phyloP scores from a whole-genome alignment of 2,113 vertebrate species.

The Arenaria interpres region DNA sequence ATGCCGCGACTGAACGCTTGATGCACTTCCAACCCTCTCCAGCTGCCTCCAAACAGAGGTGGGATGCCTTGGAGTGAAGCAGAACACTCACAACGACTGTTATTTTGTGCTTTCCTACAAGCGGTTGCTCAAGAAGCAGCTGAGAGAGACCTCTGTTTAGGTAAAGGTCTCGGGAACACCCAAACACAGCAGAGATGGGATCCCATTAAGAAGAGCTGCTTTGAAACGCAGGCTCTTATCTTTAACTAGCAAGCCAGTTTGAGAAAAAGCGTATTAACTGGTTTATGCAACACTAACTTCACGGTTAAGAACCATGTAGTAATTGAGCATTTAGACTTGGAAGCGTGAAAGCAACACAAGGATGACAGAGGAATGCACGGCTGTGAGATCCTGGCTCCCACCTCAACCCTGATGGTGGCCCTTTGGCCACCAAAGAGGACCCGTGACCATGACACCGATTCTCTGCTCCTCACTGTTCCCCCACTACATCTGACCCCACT shows the following conservation, averaged over 20 bases:
- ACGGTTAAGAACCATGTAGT: neutral
- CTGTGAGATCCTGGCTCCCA: neutral
- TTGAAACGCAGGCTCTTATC: neutral
- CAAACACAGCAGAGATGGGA: neutral
- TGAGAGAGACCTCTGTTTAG: neutral
- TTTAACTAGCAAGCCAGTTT: neutral
- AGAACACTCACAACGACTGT: neutral
- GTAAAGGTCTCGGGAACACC: neutral
- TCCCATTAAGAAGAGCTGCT: neutral
- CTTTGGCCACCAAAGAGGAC: neutral
- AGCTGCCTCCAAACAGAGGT: neutral
- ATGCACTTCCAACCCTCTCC: neutral
- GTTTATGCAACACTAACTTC: neutral
- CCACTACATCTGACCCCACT: too few relatives aligned
- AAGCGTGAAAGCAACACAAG: neutral
- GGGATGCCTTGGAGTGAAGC: neutral
- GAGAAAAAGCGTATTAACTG: neutral
- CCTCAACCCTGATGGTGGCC: neutral
- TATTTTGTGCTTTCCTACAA: neutral
- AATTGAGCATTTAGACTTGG: neutral
- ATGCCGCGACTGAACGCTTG: neutral
- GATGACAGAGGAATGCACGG: accelerated
- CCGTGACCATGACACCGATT: accelerated
- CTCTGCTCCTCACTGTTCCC: neutral
- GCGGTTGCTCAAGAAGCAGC: neutral